Evolutionary conservation across 1,140 invertebrate species (phyloP), one percentile per base, ranked within the genome.

Genomic region (Venturia canescens): DNA sequence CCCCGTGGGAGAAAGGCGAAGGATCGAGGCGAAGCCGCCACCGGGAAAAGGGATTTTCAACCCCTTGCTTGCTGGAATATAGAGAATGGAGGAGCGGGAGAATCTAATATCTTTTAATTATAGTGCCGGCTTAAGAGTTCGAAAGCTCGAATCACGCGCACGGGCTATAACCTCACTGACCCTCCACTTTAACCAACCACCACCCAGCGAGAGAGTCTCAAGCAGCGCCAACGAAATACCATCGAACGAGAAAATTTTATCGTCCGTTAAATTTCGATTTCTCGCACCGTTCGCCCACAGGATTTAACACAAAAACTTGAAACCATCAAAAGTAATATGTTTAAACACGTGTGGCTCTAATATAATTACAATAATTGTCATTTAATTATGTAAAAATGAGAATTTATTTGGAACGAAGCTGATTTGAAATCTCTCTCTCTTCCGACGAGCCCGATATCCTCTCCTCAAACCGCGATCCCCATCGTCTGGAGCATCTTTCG

Each of bases 91-190:
- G 57, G 23, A 74, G 71, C 38, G 71, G 27, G 71, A 74, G 71
- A 74, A 74, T 74, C 71, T 74, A 74, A 74, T 74, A 74, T 74
- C 71, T 74, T 74, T 74, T 74, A 74, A 74, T 74, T 74, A 74
- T 15, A 74, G 71, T 29, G 4, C 71, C 71, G 71, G 71, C 71
- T 74, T 74, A 74, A 74, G 71, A 74, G 71, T 74, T 74, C 71
- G 71, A 74, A 74, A 74, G 71, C 71, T 74, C 44, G 71, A 74
- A 74, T 74, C 71, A 74, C 71, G 71, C 71, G 48, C 38, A 23
- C n/a, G 3, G 13, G 15, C 50, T 16, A 53, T n/a, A 53, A n/a
- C 50, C 50, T 16, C 13, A 13, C 71, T 5, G 21, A 44, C 71
- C 38, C 21, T 44, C 21, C 71, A 74, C 27, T 44, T 13, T 13